Evolutionary conservation across 2,888 invertebrate species (phyloP).

Genomic region (Drosophila cognata): DNA sequence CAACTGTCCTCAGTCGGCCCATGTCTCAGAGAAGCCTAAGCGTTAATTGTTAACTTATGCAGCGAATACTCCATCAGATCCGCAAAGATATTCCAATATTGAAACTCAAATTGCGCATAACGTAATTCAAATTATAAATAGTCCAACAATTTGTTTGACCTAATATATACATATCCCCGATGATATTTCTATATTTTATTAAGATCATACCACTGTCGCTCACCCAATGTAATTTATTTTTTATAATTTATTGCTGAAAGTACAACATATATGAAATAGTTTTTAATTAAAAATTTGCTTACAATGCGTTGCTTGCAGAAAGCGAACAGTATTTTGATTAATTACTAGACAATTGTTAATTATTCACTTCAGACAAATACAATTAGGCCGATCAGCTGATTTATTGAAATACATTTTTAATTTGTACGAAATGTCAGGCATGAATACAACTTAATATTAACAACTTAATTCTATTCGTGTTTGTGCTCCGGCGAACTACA

Average conservation of each 20-base stretch:
- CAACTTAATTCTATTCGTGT: no score
- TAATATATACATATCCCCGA: neutral
- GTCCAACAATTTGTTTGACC: neutral
- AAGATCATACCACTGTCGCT: neutral
- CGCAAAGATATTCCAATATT: no score
- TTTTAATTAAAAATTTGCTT: no score
- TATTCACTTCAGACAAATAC: no score
- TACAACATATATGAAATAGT: neutral
- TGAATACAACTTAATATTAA: no score
- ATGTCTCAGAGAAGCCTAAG: conserved; percentile 16
- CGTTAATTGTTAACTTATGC: neutral
- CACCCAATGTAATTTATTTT: neutral
- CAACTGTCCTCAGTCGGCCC: conserved; percentile 55
- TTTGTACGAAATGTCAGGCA: no score
- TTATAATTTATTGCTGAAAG: neutral
- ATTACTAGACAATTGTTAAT: no score
- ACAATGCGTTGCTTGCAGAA: no score
- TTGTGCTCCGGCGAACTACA: no score
- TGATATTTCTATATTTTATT: neutral
- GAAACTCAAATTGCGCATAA: neutral
- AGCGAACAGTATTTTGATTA: no score
- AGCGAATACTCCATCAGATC: neutral
- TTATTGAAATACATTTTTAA: no score
- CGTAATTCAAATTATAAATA: neutral
- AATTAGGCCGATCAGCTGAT: neutral